A percentile compares a stretch with the other conserved stretches of the same genome.
Conservation (phyloP, 1,140 invertebrate species). For the Drosophila chauvacae region DNA sequence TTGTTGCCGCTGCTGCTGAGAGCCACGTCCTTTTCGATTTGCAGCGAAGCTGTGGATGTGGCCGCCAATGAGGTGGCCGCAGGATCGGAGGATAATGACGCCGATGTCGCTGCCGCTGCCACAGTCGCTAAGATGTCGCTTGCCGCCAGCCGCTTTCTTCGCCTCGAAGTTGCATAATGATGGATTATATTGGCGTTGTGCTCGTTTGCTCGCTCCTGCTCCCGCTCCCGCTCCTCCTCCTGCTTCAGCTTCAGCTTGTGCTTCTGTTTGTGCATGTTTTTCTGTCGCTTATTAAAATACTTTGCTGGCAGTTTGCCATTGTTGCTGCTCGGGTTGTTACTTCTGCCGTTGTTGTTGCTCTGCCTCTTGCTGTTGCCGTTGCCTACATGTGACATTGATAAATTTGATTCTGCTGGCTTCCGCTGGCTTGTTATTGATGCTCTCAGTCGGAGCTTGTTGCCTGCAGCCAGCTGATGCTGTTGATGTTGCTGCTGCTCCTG, state of each 20-base stretch:
- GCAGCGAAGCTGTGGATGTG: slow-evolving; percentile 22
- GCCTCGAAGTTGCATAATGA: slow-evolving; percentile 67
- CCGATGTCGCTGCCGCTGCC: slow-evolving; percentile 43
- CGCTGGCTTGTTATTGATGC: slow-evolving; percentile 59
- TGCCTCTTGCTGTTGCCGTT: slow-evolving; percentile 43
- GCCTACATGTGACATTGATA: slow-evolving; percentile 81
- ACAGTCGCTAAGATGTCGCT: slow-evolving; percentile 62
- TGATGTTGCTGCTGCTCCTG: slow-evolving; percentile 20
- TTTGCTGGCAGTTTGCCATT: slow-evolving; percentile 74
- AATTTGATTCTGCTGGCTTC: slow-evolving; percentile 78
- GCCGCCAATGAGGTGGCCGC: slow-evolving; percentile 29
- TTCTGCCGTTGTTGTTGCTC: slow-evolving; percentile 21
- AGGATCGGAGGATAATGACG: slow-evolving; percentile 35
- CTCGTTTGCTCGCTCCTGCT: slow-evolving; percentile 51
- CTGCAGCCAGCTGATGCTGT: slow-evolving; percentile 58
- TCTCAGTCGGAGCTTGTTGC: slow-evolving; percentile 31
- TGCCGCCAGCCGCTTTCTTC: slow-evolving; percentile 69
- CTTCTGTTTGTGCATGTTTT: slow-evolving; percentile 76
- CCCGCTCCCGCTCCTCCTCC: slow-evolving; percentile 10
- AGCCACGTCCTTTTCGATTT: slow-evolving; percentile 45
- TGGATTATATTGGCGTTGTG: slow-evolving; percentile 75
- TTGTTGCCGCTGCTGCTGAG: slow-evolving; percentile 23
- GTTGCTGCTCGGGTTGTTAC: slow-evolving; percentile 46
- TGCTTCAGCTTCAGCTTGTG: slow-evolving; percentile 39
- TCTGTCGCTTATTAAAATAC: slow-evolving; percentile 82